Evolutionary conservation across 1,140 invertebrate genomes (phyloP).

Genomic region (Polypedilum vanderplanki): DNA sequence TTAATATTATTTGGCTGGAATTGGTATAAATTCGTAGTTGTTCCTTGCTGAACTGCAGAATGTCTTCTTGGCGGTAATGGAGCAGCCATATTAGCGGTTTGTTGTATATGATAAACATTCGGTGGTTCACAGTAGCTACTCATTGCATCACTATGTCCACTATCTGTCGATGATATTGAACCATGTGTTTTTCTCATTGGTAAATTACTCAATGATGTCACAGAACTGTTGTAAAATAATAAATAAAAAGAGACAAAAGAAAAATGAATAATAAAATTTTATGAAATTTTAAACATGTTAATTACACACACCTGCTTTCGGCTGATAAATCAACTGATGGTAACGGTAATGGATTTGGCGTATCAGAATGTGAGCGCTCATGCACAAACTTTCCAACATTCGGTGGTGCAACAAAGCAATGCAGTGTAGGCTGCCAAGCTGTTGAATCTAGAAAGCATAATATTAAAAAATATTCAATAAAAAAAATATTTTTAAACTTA

Average conservation of each 20-base stretch:
- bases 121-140: not conserved
- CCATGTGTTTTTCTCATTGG: constrained; percentile 77
- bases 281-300: not conserved
- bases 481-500: constrained; percentile 35
- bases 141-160: constrained; percentile 57
- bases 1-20: constrained; percentile 1
- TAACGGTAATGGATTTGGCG: constrained; percentile 67
- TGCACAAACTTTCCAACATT: constrained; percentile 50
- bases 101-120: constrained; percentile 31
- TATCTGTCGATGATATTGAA: constrained; percentile 78
- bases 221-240: too few species aligned
- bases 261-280: not conserved
- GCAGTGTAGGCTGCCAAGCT: constrained; percentile 15
- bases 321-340: constrained; percentile 84
- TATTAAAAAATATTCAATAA: constrained; percentile 33
- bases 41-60: not conserved
- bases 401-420: constrained; percentile 10
- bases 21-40: constrained; percentile 5
- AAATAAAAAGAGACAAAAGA: not conserved
- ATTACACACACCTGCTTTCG: constrained; percentile 74
- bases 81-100: not conserved
- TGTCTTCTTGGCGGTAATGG: constrained; percentile 16
- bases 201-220: constrained; percentile 84
- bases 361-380: constrained; percentile 85
- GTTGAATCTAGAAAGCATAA: not conserved